These are phyloP conservation scores for Tragelaphus imberbis DNA, from an alignment of 2,113 vertebrate genomes.

Conservation along the genomic window DNA sequence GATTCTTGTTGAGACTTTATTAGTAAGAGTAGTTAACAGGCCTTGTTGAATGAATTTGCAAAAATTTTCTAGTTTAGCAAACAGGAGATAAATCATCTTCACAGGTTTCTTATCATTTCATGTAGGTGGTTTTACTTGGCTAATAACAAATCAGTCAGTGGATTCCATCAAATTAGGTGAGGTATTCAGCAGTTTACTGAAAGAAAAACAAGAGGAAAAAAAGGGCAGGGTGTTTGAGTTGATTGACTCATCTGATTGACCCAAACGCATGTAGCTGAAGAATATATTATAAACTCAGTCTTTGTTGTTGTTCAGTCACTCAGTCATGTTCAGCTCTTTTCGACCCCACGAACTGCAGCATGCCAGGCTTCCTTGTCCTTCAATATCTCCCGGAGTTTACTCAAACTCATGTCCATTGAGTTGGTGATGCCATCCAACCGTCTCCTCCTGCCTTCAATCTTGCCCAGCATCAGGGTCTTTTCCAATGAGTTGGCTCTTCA, in stretches of 20 bases:
- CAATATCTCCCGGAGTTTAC: background rate
- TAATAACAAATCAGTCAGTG: background rate
- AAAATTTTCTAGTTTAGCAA: background rate
- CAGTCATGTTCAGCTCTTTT: background rate
- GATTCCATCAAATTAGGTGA: background rate
- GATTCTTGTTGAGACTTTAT: background rate
- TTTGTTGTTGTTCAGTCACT: background rate
- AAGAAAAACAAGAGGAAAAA: background rate
- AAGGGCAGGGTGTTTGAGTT: background rate
- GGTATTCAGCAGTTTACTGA: background rate
- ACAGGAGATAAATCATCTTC: background rate
- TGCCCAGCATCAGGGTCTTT: background rate
- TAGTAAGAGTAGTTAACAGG: background rate
- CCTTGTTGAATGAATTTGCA: background rate
- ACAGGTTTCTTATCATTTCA: constrained; percentile 25
- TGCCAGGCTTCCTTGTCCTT: background rate
- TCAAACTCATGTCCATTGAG: background rate
- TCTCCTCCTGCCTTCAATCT: background rate
- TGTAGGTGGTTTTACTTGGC: background rate
- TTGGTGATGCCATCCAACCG: background rate
- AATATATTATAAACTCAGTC: background rate
- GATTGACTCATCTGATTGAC: background rate
- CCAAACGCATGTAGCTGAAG: background rate
- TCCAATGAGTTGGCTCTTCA: background rate
- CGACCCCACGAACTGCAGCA: background rate